phyloP scores from a whole-genome alignment of 2,888 invertebrate species.

The Ariolimax columbianus region DNA sequence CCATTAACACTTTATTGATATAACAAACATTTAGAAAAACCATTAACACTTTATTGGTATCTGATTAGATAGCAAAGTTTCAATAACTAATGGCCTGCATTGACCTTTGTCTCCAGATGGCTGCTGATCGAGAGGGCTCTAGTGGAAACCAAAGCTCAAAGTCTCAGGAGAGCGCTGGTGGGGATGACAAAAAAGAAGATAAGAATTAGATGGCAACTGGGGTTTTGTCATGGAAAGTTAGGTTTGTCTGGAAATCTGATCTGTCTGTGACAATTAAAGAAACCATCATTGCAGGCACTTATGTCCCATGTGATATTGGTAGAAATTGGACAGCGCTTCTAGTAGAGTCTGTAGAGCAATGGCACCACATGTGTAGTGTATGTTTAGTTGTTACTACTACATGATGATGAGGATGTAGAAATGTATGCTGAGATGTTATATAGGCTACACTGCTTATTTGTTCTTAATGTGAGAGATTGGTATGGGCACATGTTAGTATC shows the following conservation, averaged over 20 bases:
- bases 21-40: too few species aligned
- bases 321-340: neutral
- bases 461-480: too few species aligned
- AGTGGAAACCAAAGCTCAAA: constrained; percentile 42
- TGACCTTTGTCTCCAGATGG: constrained; percentile 57
- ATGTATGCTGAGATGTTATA: neutral
- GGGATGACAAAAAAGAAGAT: constrained; percentile 61
- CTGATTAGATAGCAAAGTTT: neutral
- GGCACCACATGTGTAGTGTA: neutral
- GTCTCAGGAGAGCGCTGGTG: constrained; percentile 31
- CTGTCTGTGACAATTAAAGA: neutral
- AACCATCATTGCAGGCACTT: neutral
- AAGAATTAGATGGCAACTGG: constrained; percentile 52
- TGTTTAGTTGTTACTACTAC: neutral
- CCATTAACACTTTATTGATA: too few species aligned
- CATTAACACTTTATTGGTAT: too few species aligned
- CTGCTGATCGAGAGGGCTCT: constrained; percentile 59
- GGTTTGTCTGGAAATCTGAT: neutral
- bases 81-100: neutral
- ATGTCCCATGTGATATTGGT: neutral
- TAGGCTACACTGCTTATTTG: too few species aligned
- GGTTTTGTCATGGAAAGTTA: neutral
- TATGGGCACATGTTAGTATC: too few species aligned
- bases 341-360: neutral
- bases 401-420: neutral